phyloP scores from a whole-genome alignment of 1,140 invertebrate species.

The Gonatopus flavifemur region DNA sequence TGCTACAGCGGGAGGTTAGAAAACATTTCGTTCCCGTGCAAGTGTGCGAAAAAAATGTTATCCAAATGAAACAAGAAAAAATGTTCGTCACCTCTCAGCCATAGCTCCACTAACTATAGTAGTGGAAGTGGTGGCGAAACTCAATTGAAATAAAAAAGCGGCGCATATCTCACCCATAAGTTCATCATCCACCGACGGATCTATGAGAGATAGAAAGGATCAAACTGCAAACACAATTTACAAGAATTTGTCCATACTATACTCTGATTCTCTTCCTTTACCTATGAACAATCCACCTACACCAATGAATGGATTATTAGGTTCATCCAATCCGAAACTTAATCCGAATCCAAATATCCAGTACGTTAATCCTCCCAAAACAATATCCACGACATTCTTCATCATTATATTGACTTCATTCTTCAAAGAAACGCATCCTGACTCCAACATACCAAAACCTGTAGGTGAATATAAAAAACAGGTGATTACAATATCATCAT shows the following conservation, averaged over 20 bases:
- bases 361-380: constrained; percentile 89
- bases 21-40: no score
- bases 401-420: constrained; percentile 98
- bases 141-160: constrained; percentile 84
- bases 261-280: no score
- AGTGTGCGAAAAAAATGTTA: no score
- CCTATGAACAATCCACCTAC: constrained; percentile 67
- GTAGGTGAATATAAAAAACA: constrained; percentile 12
- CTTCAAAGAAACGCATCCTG: constrained; percentile 88
- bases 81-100: constrained; percentile 77
- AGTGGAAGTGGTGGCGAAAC: constrained; percentile 88
- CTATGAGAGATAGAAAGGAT: no score
- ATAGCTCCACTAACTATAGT: constrained; percentile 90
- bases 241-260: no score
- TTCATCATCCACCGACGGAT: constrained; percentile 67
- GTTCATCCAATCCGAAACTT: constrained; percentile 76
- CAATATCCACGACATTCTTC: constrained; percentile 92
- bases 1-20: no score
- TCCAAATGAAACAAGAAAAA: no score
- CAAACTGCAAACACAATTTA: no score
- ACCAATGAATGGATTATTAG: constrained; percentile 75
- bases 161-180: constrained; percentile 78
- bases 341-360: constrained; percentile 94
- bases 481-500: background rate
- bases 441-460: constrained; percentile 92